Evolutionary conservation across 2,113 vertebrate genomes (phyloP), one percentile per base, ranked within the genome.

Genomic region (Microtus richardsoni): DNA sequence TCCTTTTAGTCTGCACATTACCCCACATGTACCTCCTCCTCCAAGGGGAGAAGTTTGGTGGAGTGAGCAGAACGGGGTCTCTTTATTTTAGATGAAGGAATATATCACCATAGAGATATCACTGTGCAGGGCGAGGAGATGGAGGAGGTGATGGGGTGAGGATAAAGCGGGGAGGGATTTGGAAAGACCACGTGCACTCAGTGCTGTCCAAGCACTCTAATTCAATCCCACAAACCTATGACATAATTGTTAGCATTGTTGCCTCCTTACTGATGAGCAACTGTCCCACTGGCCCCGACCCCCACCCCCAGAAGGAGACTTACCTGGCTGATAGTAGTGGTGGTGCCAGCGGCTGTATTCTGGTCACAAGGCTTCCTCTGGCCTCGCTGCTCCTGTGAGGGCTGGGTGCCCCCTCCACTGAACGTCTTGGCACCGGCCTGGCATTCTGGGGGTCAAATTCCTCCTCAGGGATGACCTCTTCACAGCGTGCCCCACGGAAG

Each of bases 401-500:
- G 64, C 19, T 96, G 87, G 86, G 97, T 0, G 91, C 96, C 41
- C 91, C 75, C 41, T 95, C 39, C 0, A 78, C 96, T 3, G 88
- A 97, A 79, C 92, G 97, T 64, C 94, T 97, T 68, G 98, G 97
- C 21, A 96, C 98, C 1, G 0, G 97, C 88, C 4, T 80, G 30
- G 0, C 95, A 95, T 83, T 95, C 14, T 26, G 98, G 0, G 98
- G 98, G 87, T 99, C 97, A 64, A 99, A 99, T 5, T 98, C 98
- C 90, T 98, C 98, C 83, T 99, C 98, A 0, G 98, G 98, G 97
- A 98, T 98, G 0, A 98, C 92, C 84, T 98, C 98, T 96, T 99
- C 98, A 0, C 99, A 99, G 14, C 94, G 97, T 52, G 93, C 93
- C 24, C 99, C 99, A 0, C 98, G 98, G 97, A 99, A 99, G 94